A percentile compares a stretch with the other conserved stretches of the same genome.
These are phyloP conservation scores for Phrynosoma blainvillii DNA, from an alignment of 2,113 vertebrate species.

Conservation along the genomic window DNA sequence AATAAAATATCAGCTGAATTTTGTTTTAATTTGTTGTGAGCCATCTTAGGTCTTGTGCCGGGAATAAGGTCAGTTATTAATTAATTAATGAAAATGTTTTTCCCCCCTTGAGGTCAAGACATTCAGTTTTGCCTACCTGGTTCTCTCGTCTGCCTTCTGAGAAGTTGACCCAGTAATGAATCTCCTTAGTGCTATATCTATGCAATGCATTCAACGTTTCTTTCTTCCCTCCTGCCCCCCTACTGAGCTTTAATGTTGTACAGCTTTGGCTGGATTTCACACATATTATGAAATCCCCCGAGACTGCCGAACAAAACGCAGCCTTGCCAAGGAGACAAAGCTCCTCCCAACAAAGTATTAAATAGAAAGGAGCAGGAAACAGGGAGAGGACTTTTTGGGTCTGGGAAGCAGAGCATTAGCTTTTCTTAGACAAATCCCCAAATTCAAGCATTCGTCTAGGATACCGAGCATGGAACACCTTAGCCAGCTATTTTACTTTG, in stretches of 20 bases:
- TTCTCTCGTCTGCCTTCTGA: neutral
- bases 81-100: neutral
- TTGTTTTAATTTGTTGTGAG: neutral
- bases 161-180: neutral
- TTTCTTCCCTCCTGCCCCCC: neutral
- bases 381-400: conserved; percentile 18
- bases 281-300: neutral
- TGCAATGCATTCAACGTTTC: neutral
- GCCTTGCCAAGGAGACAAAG: neutral
- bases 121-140: neutral
- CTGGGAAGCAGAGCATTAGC: conserved; percentile 8
- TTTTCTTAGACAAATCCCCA: conserved; percentile 45
- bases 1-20: neutral
- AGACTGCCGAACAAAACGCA: neutral
- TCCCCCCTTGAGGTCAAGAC: neutral
- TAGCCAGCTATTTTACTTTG: conserved; percentile 25
- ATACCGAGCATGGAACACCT: conserved; percentile 44
- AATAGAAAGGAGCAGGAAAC: conserved; percentile 19
- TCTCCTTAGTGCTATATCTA: neutral
- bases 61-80: neutral
- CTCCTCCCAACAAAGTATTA: conserved; percentile 50
- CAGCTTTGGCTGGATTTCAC: conserved; percentile 3
- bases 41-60: too few relatives aligned
- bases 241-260: neutral
- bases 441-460: conserved; percentile 32